These are phyloP conservation scores for Trypoxylus dichotomus DNA, from an alignment of 1,140 invertebrate species.

Conservation along the genomic window DNA sequence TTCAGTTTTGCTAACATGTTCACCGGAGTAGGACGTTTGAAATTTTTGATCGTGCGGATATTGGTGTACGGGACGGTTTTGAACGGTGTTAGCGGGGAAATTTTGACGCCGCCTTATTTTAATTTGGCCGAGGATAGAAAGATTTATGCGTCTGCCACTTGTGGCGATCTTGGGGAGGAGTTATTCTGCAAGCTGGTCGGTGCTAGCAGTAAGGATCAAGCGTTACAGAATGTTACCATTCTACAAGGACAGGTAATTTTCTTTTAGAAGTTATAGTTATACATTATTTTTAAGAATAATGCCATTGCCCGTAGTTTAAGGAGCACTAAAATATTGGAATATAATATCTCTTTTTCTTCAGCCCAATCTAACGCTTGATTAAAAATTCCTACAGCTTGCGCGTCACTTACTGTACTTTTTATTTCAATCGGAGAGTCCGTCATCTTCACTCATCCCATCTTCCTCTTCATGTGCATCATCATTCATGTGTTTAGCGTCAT, in stretches of 20 bases:
- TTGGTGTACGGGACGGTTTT: neutral
- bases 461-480: too few relatives aligned
- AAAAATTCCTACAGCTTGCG: too few relatives aligned
- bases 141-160: slow-evolving; percentile 88
- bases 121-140: slow-evolving; percentile 89
- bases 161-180: slow-evolving; percentile 82
- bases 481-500: too few relatives aligned
- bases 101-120: slow-evolving; percentile 88
- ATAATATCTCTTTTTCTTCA: too few relatives aligned
- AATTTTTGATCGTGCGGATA: neutral
- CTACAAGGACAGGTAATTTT: slow-evolving; percentile 82
- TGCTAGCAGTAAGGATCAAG: slow-evolving; percentile 75
- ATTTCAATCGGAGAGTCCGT: too few relatives aligned
- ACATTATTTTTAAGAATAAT: too few relatives aligned
- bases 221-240: slow-evolving; percentile 69
- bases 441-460: too few relatives aligned
- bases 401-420: too few relatives aligned
- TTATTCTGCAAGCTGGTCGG: slow-evolving; percentile 94
- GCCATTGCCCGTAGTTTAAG: too few relatives aligned
- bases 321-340: too few relatives aligned
- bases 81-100: slow-evolving; percentile 39
- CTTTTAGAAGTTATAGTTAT: slow-evolving; percentile 32
- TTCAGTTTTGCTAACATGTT: slow-evolving; percentile 4
- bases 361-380: too few relatives aligned
- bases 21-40: neutral